phyloP scores from a whole-genome alignment of 37 sponge, comb jelly and placozoan genomes.

The Bolinopsis microptera region DNA sequence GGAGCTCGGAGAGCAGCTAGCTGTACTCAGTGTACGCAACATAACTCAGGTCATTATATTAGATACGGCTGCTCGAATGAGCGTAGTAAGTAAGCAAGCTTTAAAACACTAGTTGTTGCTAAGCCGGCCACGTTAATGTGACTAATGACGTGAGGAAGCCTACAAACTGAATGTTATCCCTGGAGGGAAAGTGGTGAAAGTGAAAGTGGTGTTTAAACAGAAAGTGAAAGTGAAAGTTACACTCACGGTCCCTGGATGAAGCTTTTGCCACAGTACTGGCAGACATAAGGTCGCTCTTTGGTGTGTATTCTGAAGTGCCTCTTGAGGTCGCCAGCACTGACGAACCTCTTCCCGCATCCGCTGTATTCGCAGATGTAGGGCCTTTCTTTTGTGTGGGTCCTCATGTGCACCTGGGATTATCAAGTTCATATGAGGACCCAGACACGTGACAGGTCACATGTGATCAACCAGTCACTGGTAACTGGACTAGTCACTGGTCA shows the following conservation, averaged over 20 bases:
- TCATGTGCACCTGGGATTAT: slow-evolving; percentile 17
- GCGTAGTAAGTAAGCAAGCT: not conserved
- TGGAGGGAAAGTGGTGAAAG: no score
- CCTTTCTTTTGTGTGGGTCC: slow-evolving; percentile 55
- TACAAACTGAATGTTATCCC: no score
- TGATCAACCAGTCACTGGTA: no score
- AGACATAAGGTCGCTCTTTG: slow-evolving; percentile 46
- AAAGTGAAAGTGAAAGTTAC: no score
- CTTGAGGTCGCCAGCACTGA: slow-evolving; percentile 58
- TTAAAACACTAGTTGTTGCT: not conserved
- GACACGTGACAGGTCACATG: no score
- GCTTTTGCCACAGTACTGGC: slow-evolving; percentile 67
- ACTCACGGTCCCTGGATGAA: slow-evolving; percentile 67
- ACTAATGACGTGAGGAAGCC: no score
- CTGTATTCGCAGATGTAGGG: slow-evolving; percentile 53
- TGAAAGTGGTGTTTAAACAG: no score
- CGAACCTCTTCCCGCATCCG: slow-evolving; percentile 51
- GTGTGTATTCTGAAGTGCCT: slow-evolving; percentile 50
- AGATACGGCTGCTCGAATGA: not conserved
- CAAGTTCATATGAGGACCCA: no score
- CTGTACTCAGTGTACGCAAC: no score
- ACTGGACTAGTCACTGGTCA: no score
- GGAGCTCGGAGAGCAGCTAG: no score
- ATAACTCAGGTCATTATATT: not conserved
- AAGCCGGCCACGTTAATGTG: not conserved